Conservation (phyloP, 92 coral and sea anemone species). For the Montipora capitata region DNA sequence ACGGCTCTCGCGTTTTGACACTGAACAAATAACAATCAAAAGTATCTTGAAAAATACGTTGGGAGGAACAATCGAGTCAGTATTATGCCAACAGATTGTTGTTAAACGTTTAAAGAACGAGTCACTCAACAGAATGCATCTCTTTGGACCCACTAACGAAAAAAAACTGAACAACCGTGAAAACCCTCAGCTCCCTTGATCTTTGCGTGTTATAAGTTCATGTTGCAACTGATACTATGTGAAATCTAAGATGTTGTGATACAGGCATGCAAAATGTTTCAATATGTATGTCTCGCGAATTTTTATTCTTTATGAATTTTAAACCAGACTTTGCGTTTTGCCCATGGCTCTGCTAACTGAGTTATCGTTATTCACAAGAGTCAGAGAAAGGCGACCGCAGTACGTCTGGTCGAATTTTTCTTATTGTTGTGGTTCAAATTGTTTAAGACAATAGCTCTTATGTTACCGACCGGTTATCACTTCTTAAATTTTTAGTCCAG, state of each 20-base stretch:
- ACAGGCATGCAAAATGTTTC: too few species aligned
- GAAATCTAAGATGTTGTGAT: too few species aligned
- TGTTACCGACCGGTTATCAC: neutral
- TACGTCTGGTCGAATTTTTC: neutral
- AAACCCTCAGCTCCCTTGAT: too few species aligned
- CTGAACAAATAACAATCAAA: too few species aligned
- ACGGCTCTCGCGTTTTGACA: too few species aligned
- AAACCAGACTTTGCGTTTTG: too few species aligned
- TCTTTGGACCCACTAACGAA: neutral
- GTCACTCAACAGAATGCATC: neutral
- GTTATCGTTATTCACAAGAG: neutral
- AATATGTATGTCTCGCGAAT: too few species aligned
- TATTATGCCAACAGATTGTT: neutral
- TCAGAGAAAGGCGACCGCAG: neutral
- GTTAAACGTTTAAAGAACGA: neutral
- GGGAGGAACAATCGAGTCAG: neutral
- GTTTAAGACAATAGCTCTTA: conserved; percentile 2
- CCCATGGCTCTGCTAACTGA: neutral
- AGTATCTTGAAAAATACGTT: too few species aligned
- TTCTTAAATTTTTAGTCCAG: neutral
- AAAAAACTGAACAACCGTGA: neutral
- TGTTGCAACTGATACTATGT: too few species aligned
- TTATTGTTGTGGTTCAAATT: conserved; percentile 16
- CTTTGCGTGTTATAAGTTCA: too few species aligned
- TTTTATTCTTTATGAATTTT: too few species aligned